phyloP scores from a whole-genome alignment of 2,113 vertebrate species.

The Gallinago media region DNA sequence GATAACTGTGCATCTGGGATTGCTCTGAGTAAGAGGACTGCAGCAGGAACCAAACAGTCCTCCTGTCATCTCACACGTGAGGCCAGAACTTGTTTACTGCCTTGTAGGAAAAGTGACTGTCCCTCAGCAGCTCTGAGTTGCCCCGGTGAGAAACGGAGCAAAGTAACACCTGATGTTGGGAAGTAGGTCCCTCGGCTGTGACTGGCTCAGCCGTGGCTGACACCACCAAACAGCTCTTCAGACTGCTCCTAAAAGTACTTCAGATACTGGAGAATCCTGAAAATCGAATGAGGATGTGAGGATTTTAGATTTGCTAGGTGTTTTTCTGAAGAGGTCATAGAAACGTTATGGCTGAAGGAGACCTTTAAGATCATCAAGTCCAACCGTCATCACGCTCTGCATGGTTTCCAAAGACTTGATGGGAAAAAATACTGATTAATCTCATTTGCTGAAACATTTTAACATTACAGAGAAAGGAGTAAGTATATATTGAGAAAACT shows the following conservation, averaged over 20 bases:
- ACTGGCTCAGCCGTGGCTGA: background rate
- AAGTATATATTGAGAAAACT: background rate
- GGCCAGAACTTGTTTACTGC: background rate
- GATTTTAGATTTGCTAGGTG: background rate
- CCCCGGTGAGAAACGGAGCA: background rate
- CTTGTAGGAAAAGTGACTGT: background rate
- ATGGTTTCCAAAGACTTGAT: background rate
- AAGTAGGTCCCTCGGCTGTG: background rate
- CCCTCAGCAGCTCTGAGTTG: background rate
- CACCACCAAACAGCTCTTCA: background rate
- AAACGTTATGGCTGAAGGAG: background rate
- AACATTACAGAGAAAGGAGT: background rate
- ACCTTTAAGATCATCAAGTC: background rate
- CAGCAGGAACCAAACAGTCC: background rate
- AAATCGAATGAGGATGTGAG: background rate
- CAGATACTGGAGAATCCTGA: background rate
- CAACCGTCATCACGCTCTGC: accelerated
- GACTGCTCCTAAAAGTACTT: background rate
- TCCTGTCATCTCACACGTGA: accelerated
- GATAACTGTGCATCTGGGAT: background rate
- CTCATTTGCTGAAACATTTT: background rate
- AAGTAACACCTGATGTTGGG: background rate
- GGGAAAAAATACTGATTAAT: background rate
- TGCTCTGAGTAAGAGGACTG: background rate
- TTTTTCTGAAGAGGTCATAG: background rate